phyloP scores from a whole-genome alignment of 2,888 invertebrate species.

The Smittia sp. region DNA sequence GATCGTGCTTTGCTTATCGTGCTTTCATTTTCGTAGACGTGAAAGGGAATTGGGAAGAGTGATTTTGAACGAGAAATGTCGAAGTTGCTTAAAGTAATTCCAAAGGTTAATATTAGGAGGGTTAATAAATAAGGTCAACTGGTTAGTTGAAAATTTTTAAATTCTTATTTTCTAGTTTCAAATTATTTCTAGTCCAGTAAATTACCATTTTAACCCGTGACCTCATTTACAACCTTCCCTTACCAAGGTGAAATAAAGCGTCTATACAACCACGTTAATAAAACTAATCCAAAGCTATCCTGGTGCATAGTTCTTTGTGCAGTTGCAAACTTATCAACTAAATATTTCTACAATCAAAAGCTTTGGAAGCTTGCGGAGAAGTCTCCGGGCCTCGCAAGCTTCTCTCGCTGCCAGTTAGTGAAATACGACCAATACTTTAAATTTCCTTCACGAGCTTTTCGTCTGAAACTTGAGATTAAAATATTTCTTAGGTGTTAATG shows the following conservation, averaged over 20 bases:
- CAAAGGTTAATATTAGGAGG: background rate
- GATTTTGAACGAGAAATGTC: background rate
- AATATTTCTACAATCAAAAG: no score
- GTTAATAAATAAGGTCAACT: no score
- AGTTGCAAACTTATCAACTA: background rate
- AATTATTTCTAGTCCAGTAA: no score
- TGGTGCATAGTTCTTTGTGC: background rate
- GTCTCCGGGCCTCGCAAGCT: background rate
- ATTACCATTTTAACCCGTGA: no score
- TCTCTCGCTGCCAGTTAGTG: slow-evolving; percentile 26
- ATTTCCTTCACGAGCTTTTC: background rate
- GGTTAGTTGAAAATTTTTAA: no score
- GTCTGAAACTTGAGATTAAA: slow-evolving; percentile 14
- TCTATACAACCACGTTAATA: no score
- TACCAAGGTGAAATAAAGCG: no score
- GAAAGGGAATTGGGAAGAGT: background rate
- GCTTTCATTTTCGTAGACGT: background rate
- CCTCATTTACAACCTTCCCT: no score
- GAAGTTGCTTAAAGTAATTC: background rate
- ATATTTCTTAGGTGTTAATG: background rate
- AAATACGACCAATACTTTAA: slow-evolving; percentile 38
- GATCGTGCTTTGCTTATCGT: background rate
- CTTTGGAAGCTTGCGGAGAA: background rate
- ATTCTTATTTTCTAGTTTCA: no score
- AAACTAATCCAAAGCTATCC: background rate